Conservation (phyloP, 2,113 vertebrate species). For the Odontophorus gujanensis region DNA sequence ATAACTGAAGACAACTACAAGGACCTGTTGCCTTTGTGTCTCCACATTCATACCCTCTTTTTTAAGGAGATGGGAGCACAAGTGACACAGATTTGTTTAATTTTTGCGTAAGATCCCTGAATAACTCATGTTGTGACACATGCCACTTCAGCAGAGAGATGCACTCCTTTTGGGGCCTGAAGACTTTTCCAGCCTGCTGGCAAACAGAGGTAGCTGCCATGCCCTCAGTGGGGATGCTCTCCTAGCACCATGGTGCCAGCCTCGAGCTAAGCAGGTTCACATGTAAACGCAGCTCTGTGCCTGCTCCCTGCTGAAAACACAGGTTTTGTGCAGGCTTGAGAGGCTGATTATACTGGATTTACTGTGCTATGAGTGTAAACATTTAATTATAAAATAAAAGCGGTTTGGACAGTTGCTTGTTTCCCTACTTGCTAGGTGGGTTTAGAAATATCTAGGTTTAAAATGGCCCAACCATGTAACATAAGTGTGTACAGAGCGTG, state of each 20-base stretch:
- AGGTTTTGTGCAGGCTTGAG: neutral
- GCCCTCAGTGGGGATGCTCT: neutral
- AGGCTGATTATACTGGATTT: slow-evolving; percentile 12
- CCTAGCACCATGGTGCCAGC: neutral
- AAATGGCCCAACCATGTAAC: neutral
- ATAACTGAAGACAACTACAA: neutral
- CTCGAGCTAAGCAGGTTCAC: rapidly evolving
- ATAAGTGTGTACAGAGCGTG: neutral
- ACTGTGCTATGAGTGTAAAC: slow-evolving; percentile 16
- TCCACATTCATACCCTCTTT: neutral
- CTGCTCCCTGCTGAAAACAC: slow-evolving; percentile 5
- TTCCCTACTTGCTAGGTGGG: neutral
- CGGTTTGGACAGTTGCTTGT: neutral
- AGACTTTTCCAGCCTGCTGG: neutral
- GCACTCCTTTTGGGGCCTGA: neutral
- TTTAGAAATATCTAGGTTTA: slow-evolving; percentile 15
- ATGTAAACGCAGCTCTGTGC: neutral
- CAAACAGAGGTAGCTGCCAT: rapidly evolving
- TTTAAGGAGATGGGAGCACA: neutral
- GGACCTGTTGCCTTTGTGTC: neutral
- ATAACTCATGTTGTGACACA: slow-evolving; percentile 39
- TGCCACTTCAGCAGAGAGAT: neutral
- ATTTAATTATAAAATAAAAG: slow-evolving; percentile 50
- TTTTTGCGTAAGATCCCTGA: slow-evolving; percentile 18
- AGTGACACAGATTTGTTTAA: slow-evolving; percentile 16